phyloP scores from a whole-genome alignment of 2,113 vertebrate species.

The Myotis lucifugus region DNA sequence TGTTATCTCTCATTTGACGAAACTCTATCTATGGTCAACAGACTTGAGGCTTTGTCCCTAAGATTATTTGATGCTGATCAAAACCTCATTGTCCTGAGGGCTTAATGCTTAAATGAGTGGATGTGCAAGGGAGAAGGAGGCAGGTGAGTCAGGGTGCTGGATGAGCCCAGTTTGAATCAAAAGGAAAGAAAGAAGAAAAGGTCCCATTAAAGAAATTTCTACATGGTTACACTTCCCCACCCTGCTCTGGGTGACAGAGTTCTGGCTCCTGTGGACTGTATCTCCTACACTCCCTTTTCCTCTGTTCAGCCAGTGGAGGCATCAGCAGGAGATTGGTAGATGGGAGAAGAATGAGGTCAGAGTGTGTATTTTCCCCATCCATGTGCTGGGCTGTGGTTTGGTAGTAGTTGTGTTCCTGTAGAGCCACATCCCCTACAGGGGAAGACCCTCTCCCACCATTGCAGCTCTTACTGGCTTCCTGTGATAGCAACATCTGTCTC shows the following conservation, averaged over 20 bases:
- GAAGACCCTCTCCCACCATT: background rate
- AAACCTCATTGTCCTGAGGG: background rate
- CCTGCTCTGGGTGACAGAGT: too few relatives aligned
- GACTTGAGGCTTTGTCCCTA: background rate
- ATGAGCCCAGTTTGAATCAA: background rate
- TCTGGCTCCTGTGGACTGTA: too few relatives aligned
- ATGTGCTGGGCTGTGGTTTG: too few relatives aligned
- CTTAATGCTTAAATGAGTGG: background rate
- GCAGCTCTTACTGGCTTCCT: too few relatives aligned
- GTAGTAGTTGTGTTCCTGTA: background rate
- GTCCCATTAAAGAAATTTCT: too few relatives aligned
- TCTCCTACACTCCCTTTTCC: too few relatives aligned
- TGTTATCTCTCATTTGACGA: background rate
- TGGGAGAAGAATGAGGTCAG: too few relatives aligned
- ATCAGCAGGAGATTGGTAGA: too few relatives aligned
- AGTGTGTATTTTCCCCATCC: too few relatives aligned
- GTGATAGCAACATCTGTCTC: background rate
- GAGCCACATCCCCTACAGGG: background rate
- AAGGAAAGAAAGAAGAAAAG: background rate
- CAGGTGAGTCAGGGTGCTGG: background rate
- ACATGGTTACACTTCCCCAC: too few relatives aligned
- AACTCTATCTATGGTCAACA: background rate
- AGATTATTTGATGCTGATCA: background rate
- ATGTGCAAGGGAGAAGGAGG: background rate
- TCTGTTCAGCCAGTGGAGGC: too few relatives aligned